Evolutionary conservation across 1,140 invertebrate genomes (phyloP).

Genomic region (Heterodera schachtii): DNA sequence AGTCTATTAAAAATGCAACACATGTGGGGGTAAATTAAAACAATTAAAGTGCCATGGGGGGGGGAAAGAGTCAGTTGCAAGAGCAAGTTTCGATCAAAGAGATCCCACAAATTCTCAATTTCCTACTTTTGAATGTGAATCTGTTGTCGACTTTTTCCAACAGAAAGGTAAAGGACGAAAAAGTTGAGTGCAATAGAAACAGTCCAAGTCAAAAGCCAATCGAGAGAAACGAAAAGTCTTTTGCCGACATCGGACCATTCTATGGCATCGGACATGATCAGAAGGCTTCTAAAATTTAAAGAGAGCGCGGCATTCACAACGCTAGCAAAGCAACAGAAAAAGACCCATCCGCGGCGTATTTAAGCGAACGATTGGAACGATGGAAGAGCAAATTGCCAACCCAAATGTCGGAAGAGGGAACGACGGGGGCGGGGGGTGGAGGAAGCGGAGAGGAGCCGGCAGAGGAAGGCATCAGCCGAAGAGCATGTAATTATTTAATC

Average conservation of each 20-base stretch:
- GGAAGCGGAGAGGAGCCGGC: not conserved
- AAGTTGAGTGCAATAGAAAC: slow-evolving; percentile 28
- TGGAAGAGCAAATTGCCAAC: slow-evolving; percentile 45
- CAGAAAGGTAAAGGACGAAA: not conserved
- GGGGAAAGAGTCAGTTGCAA: too few species aligned
- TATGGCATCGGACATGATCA: slow-evolving; percentile 10
- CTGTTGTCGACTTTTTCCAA: slow-evolving; percentile 14
- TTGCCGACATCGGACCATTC: not conserved
- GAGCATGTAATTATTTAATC: not conserved
- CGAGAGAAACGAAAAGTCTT: not conserved
- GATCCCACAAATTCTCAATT: not conserved
- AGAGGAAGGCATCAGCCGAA: not conserved
- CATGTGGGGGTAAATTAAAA: too few species aligned
- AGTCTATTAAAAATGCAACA: not conserved
- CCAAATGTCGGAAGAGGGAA: slow-evolving; percentile 34
- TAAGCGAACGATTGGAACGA: slow-evolving; percentile 42
- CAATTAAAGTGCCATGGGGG: too few species aligned
- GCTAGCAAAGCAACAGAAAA: not conserved
- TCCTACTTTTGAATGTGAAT: not conserved
- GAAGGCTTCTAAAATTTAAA: not conserved
- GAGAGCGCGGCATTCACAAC: too few species aligned
- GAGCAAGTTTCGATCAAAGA: too few species aligned
- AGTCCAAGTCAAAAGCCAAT: not conserved
- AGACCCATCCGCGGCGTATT: slow-evolving; percentile 44
- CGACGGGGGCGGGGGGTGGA: not conserved